These are phyloP conservation scores for Sphyrna mokarran DNA, from an alignment of 2,113 vertebrate species.

Conservation along the genomic window DNA sequence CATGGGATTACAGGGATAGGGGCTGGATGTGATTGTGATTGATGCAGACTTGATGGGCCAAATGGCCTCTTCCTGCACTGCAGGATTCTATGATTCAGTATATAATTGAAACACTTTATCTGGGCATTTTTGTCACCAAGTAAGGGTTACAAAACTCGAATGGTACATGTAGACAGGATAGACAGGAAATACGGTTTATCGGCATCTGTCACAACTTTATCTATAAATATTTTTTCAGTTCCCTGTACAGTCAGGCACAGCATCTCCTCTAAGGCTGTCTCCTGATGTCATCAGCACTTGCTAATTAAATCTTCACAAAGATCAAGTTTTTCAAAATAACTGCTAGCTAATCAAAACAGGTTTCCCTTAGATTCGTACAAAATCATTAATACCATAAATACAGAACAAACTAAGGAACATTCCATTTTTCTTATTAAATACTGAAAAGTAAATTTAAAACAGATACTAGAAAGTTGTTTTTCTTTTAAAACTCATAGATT, in stretches of 20 bases:
- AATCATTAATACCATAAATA: neutral
- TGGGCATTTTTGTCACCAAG: neutral
- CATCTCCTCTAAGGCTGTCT: neutral
- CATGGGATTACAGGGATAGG: too few relatives aligned
- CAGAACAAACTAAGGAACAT: neutral
- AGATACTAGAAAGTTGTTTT: neutral
- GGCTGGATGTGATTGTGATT: too few relatives aligned
- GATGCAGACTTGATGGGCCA: too few relatives aligned
- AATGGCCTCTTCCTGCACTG: too few relatives aligned
- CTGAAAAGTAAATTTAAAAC: constrained; percentile 25
- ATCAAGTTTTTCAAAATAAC: neutral
- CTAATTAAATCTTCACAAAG: constrained; percentile 9
- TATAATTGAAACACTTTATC: neutral
- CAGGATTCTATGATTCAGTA: neutral
- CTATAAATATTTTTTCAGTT: constrained; percentile 7
- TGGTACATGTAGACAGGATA: neutral
- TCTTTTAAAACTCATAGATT: neutral
- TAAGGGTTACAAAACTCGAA: neutral
- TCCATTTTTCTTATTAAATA: neutral
- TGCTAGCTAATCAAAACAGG: constrained; percentile 6
- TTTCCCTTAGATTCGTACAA: neutral
- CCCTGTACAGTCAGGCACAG: neutral
- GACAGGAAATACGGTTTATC: neutral
- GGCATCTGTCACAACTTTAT: constrained; percentile 6
- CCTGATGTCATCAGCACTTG: constrained; percentile 22